Base-by-base conservation (phyloP, 2,888 invertebrate species). In the Eueremaeus valkanovi region DNA sequence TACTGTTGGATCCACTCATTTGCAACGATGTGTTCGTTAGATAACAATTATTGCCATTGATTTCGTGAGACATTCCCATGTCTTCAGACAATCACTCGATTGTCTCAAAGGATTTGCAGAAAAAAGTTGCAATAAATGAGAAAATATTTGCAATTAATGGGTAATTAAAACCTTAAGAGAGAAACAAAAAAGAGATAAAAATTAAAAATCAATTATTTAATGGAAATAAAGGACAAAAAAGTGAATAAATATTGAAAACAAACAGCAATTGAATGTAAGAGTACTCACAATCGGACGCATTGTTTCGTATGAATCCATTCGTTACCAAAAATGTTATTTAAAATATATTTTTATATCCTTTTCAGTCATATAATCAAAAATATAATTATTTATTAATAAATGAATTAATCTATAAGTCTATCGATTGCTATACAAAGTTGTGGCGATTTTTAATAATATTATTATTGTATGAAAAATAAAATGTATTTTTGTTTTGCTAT, bases 1-100 rank as follows among this genome's bases (percentile, higher is more conserved):
- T 63, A 36, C 1, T 16, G 27, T 27, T 68, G 8, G n/a, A 21
- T 18, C 11, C 8, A 55, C 13, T 58, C 36, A 66, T n/a, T 31
- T 36, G 63, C 9, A 66, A n/a, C n/a, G 63, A 36, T 8, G 16
- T 66, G 9, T 33, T 21, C 6, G 63, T 33, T n/a, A 66, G 13
- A 70, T 11, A 70, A 70, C 70, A 70, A 29, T 70, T 70, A 45
- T 70, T 70, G 42, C 70, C 70, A 45, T 70, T 70, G 9, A 70
- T 27, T 70, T 42, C 70, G 3, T 40, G 21, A 70, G 70, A 70
- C 70, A 70, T 70, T 45, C 45, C 70, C 70, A 70, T 70, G 13
- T 16, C 18, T 42, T 70, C 2, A 21, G 36, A 66, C 36, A 36
- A 40, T 36, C 24, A n/a, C 16, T n/a, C n/a, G 18, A 33, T 33